A percentile compares a stretch with the other conserved stretches of the same genome.
Conservation (phyloP, 2,113 vertebrate genomes). For the Protobothrops flavoviridis region DNA sequence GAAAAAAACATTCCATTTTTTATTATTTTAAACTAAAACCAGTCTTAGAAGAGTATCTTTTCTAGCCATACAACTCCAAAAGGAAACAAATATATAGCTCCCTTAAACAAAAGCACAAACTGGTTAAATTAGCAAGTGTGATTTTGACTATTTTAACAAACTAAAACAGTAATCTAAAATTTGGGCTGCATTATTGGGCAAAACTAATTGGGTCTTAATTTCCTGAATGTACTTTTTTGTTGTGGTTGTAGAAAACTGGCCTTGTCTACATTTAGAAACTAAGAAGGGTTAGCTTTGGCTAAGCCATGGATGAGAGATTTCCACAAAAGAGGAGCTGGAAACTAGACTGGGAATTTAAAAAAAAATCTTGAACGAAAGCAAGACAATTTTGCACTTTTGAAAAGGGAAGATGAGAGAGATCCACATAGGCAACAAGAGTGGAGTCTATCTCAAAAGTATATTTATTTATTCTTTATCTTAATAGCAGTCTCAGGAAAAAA, state of each 20-base stretch:
- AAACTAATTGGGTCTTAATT: not conserved
- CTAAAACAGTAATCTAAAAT: not conserved
- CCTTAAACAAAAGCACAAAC: slow-evolving; percentile 1
- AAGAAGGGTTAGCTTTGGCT: not conserved
- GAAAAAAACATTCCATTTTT: slow-evolving; percentile 41
- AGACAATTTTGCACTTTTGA: not conserved
- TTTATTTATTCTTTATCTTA: not conserved
- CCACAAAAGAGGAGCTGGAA: not conserved
- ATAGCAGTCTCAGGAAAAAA: not conserved
- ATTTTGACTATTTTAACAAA: not conserved
- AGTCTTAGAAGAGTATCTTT: not conserved
- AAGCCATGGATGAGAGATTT: not conserved
- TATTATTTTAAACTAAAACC: slow-evolving; percentile 1
- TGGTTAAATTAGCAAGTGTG: not conserved
- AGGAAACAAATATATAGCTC: slow-evolving; percentile 1
- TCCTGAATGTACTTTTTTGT: not conserved
- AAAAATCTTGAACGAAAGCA: not conserved
- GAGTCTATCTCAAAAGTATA: not conserved
- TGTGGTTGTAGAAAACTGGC: not conserved
- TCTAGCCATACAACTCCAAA: not conserved
- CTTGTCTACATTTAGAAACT: not conserved
- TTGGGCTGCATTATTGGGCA: not conserved
- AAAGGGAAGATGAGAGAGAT: not conserved
- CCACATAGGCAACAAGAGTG: not conserved
- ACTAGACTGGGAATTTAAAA: not conserved